These are phyloP conservation scores for Cathartes aura DNA, from an alignment of 2,113 vertebrate genomes.

Conservation along the genomic window DNA sequence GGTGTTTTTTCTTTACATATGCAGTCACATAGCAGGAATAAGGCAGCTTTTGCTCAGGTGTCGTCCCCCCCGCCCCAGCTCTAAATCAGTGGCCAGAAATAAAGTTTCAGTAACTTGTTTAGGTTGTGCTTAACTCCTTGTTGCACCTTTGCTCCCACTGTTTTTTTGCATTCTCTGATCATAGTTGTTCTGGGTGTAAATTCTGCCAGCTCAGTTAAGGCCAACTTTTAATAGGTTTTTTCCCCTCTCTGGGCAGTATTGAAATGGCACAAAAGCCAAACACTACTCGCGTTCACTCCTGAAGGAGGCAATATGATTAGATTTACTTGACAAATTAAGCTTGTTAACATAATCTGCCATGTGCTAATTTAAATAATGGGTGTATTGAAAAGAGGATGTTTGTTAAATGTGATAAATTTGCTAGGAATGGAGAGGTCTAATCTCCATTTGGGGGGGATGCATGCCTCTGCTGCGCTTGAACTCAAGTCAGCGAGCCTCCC, in stretches of 20 bases:
- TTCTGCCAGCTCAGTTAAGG: not conserved
- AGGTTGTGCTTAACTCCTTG: not conserved
- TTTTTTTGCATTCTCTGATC: not conserved
- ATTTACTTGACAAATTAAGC: conserved; percentile 67
- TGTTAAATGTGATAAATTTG: conserved; percentile 52
- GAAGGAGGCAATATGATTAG: conserved; percentile 45
- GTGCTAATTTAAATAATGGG: conserved; percentile 64
- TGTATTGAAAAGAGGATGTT: conserved; percentile 48
- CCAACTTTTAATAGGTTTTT: not conserved
- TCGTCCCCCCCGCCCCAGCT: too few species aligned
- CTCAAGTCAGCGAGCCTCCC: not conserved
- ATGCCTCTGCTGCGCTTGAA: not conserved
- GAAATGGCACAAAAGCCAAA: conserved; percentile 26
- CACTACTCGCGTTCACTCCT: not conserved
- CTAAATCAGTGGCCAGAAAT: not conserved
- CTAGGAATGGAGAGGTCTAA: not conserved
- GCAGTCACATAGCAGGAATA: not conserved
- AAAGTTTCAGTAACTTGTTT: not conserved
- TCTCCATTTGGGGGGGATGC: not conserved
- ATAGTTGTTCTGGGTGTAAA: not conserved
- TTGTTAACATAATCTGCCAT: conserved; percentile 62
- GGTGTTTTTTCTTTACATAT: not conserved
- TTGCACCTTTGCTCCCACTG: not conserved
- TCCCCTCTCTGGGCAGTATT: not conserved
- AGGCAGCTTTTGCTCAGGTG: not conserved